Base-by-base conservation (phyloP, 1,140 invertebrate genomes). In the Asobara japonica region DNA sequence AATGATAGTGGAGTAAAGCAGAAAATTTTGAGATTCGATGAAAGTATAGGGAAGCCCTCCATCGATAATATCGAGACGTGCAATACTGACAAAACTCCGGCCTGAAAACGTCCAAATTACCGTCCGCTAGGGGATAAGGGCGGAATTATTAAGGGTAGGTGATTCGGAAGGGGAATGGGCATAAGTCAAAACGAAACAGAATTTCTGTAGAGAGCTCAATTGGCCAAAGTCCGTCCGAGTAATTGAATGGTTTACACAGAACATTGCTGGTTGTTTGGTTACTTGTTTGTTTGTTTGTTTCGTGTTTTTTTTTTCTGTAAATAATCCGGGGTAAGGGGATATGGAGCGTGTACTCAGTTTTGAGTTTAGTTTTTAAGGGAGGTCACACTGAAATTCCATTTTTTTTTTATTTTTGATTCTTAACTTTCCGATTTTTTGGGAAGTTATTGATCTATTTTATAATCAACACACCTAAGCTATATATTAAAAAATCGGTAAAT, bases 181-280 rank as follows among this genome's bases (percentile, higher is more conserved):
- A 45, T 45, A 45, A 11, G n/a, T 45, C 41, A 45, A 45, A 45
- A 45, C n/a, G 51, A 80, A 77, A 38, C 70, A 71, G 79, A 74
- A 77, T 76, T 74, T 79, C 18, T 30, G 10, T 60, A 22, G 66
- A 69, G 56, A 71, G 61, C 69, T 71, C 69, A 76, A 82, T 81
- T 81, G 82, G 80, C 78, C 76, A 77, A 86, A 86, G 80, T 86
- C 84, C 84, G 84, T 86, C 84, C 84, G 80, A 82, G 84, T 36
- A 56, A 64, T 51, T 33, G 61, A 25, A 64, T 73, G 61, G 31
- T 66, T 73, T 61, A 51, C 25, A 64, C 20, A 27, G 22, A 22
- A 33, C 29, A 56, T n/a, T n/a, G n/a, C n/a, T n/a, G n/a, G n/a
- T n/a, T n/a, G n/a, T n/a, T n/a, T n/a, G n/a, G n/a, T n/a, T n/a